Conservation (phyloP, 2,113 vertebrate species). For the Origma solitaria region DNA sequence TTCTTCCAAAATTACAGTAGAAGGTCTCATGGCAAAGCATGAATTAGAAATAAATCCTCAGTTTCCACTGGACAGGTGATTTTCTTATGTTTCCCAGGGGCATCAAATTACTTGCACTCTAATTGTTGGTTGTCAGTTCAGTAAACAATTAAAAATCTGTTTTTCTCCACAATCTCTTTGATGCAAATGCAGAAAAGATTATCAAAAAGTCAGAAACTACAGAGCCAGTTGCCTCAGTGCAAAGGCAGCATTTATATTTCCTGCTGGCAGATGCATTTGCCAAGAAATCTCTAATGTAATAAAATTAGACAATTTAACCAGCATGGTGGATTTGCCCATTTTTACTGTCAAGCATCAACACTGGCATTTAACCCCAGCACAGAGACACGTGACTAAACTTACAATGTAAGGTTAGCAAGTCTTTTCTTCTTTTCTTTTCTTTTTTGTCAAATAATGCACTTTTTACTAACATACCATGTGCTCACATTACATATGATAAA, state of each 20-base stretch:
- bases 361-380: constrained; percentile 69
- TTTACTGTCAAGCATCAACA: constrained; percentile 73
- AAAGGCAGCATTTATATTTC: constrained; percentile 73
- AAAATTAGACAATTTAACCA: constrained; percentile 81
- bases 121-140: constrained; percentile 56
- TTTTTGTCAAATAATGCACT: constrained; percentile 28
- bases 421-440: neutral
- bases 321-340: constrained; percentile 74
- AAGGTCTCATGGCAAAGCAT: neutral
- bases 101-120: constrained; percentile 13
- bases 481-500: constrained; percentile 6
- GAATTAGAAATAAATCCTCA: neutral
- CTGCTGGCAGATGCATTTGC: constrained; percentile 75
- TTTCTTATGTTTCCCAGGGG: constrained; percentile 20
- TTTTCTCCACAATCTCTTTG: constrained; percentile 47
- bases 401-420: constrained; percentile 59
- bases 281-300: constrained; percentile 78
- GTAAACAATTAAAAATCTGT: constrained; percentile 65
- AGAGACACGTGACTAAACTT: constrained; percentile 68
- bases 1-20: neutral
- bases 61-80: constrained; percentile 32
- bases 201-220: constrained; percentile 60
- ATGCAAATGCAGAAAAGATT: constrained; percentile 61
- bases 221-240: constrained; percentile 50
- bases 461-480: neutral